These are phyloP conservation scores for Holocentrus rufus DNA, from an alignment of 2,797 vertebrate genomes.

Conservation along the genomic window DNA sequence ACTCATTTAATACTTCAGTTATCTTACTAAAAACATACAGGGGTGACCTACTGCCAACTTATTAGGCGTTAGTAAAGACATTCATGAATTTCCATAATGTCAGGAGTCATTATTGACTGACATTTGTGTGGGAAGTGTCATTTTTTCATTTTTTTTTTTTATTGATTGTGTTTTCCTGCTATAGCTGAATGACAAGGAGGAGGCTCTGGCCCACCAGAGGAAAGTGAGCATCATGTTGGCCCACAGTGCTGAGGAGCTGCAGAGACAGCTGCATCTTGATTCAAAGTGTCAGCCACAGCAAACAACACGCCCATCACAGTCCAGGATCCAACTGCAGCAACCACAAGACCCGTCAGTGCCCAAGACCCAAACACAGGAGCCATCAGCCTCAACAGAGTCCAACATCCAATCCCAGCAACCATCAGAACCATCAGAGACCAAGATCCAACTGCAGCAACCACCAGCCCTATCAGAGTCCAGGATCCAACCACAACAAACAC, in stretches of 20 bases:
- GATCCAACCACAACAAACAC: neutral
- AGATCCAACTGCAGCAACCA: neutral
- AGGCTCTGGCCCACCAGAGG: slow-evolving; percentile 92
- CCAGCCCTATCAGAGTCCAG: neutral
- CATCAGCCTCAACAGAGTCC: neutral
- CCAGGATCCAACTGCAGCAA: neutral
- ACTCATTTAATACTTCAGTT: too few species aligned
- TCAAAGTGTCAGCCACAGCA: slow-evolving; percentile 7
- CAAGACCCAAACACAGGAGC: neutral
- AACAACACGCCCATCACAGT: neutral
- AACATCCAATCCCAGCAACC: slow-evolving; percentile 15
- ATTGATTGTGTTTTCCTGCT: slow-evolving; percentile 38
- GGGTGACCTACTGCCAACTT: too few species aligned
- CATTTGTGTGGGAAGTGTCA: too few species aligned
- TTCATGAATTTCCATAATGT: neutral
- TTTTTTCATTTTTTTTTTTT: neutral
- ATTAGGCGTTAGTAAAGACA: neutral
- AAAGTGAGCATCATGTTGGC: slow-evolving; percentile 96
- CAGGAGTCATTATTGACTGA: neutral
- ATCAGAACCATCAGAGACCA: neutral
- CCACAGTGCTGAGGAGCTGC: slow-evolving; percentile 81
- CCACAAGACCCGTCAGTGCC: neutral
- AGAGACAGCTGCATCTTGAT: slow-evolving; percentile 65
- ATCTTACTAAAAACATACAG: too few species aligned
- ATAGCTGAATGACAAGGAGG: slow-evolving; percentile 93